Evolutionary conservation across 2,888 invertebrate genomes (phyloP).

Genomic region (Leuctra nigra): DNA sequence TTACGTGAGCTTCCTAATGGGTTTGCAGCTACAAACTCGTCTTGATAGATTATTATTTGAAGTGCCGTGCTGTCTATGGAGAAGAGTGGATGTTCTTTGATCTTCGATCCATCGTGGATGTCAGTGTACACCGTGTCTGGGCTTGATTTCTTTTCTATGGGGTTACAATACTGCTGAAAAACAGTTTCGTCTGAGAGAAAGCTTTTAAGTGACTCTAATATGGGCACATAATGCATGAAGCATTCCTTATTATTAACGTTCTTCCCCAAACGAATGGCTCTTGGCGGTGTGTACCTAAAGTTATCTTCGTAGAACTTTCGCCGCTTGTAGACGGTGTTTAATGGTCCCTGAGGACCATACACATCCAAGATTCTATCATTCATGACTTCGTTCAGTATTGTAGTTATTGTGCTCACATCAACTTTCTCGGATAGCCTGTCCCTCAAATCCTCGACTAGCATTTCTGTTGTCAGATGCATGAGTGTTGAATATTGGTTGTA

Average conservation of each 20-base stretch:
- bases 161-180: background rate
- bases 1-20: background rate
- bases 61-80: background rate
- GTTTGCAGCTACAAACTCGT: slow-evolving; percentile 3
- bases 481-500: background rate
- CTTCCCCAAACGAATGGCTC: background rate
- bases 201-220: background rate
- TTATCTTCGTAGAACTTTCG: background rate
- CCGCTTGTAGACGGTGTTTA: background rate
- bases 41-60: slow-evolving; percentile 1
- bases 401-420: background rate
- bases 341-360: background rate
- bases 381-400: background rate
- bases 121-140: background rate
- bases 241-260: background rate
- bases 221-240: slow-evolving; percentile 2
- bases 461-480: background rate
- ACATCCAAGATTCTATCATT: background rate
- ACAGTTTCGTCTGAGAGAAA: slow-evolving; percentile 4
- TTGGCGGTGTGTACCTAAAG: background rate
- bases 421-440: background rate
- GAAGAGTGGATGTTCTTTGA: slow-evolving; percentile 10
- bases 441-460: background rate
- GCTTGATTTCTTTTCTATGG: too few species aligned
- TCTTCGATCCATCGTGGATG: background rate